These are phyloP conservation scores for Syndactyla subalaris DNA, from an alignment of 2,797 vertebrate genomes.

Conservation along the genomic window DNA sequence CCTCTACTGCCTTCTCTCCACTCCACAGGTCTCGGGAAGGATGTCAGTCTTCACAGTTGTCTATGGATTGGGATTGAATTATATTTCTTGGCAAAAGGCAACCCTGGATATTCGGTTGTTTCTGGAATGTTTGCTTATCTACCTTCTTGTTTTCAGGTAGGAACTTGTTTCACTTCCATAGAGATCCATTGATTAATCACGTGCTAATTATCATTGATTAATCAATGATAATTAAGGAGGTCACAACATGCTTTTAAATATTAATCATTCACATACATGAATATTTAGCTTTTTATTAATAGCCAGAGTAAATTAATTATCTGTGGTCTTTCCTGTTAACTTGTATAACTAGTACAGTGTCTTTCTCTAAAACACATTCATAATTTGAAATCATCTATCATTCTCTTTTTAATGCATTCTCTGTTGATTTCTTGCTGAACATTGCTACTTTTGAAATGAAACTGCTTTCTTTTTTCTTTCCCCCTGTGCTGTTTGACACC, in stretches of 20 bases:
- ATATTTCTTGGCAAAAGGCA: neutral
- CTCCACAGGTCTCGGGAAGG: neutral
- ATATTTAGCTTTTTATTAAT: conserved; percentile 26
- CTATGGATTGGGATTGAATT: neutral
- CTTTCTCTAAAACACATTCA: neutral
- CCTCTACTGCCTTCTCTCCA: neutral
- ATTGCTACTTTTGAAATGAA: neutral
- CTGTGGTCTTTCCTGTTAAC: neutral
- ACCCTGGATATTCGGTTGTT: neutral
- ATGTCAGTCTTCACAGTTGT: neutral
- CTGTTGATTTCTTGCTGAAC: neutral
- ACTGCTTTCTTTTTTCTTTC: neutral
- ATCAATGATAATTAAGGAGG: conserved; percentile 15
- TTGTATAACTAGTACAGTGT: neutral
- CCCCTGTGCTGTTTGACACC: neutral
- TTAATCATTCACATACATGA: conserved; percentile 9
- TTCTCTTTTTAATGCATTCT: neutral
- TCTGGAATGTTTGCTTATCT: neutral
- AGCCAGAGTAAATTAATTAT: neutral
- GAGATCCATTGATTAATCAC: conserved; percentile 12
- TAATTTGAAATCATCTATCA: neutral
- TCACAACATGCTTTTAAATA: conserved; percentile 37
- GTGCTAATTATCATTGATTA: conserved; percentile 25
- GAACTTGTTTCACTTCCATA: neutral
- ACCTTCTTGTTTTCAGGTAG: neutral